Evolutionary conservation across 2,888 invertebrate species (phyloP).

Genomic region (Altica lythri): DNA sequence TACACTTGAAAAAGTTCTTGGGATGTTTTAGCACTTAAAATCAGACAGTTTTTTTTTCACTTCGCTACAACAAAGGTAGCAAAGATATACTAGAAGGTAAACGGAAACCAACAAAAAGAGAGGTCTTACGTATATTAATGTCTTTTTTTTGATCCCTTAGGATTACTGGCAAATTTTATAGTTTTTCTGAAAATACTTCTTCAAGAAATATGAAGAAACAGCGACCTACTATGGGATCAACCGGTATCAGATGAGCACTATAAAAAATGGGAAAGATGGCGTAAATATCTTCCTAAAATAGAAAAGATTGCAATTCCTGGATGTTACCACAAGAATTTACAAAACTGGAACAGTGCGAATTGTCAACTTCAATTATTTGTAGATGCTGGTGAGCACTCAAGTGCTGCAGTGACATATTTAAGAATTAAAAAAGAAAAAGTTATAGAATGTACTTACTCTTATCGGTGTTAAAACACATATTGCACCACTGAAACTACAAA

Average conservation of each 20-base stretch:
- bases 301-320: constrained; percentile 35
- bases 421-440: neutral
- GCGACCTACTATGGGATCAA: constrained; percentile 24
- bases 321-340: no score
- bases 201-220: constrained; percentile 27
- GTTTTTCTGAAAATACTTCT: constrained; percentile 29
- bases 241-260: constrained; percentile 30
- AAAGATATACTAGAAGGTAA: constrained; percentile 10
- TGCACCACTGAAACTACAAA: constrained; percentile 38
- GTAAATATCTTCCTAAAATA: constrained; percentile 30
- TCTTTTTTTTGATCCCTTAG: constrained; percentile 28
- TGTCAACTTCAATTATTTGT: constrained; percentile 23
- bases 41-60: constrained; percentile 10
- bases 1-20: constrained; percentile 22
- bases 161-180: constrained; percentile 31
- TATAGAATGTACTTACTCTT: constrained; percentile 24
- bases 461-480: constrained; percentile 38
- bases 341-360: no score
- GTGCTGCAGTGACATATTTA: constrained; percentile 34
- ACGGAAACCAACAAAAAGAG: constrained; percentile 30
- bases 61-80: constrained; percentile 24
- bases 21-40: constrained; percentile 24
- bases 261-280: constrained; percentile 36
- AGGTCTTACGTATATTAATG: constrained; percentile 26
- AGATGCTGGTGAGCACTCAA: constrained; percentile 36